Percentiles rank a stretch among this genome's conserved stretches.
Evolutionary conservation across 2,797 vertebrate genomes (phyloP).

Genomic region (Sciurus carolinensis): DNA sequence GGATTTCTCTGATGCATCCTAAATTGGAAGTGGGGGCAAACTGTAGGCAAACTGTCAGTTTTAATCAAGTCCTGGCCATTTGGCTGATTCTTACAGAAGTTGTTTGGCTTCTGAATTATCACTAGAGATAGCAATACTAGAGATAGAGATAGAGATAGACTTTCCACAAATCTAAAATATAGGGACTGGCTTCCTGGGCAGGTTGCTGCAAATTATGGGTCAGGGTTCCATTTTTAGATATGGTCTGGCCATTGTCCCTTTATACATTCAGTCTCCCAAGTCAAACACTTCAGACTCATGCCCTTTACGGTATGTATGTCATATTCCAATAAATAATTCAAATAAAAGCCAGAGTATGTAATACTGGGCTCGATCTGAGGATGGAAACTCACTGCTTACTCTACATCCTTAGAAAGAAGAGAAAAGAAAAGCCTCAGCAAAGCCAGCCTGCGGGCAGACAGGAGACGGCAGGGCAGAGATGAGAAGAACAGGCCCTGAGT

Average conservation of each 20-base stretch:
- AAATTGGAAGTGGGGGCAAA: not conserved
- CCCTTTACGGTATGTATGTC: not conserved
- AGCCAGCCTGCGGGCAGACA: not conserved
- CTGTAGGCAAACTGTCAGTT: not conserved
- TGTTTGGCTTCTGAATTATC: not conserved
- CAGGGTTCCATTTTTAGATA: not conserved
- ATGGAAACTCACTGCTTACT: not conserved
- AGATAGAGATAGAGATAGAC: no score
- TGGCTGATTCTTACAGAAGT: not conserved
- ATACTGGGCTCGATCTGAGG: not conserved
- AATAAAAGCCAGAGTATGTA: not conserved
- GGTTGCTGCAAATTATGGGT: not conserved
- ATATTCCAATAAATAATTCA: not conserved
- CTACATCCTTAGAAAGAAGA: not conserved
- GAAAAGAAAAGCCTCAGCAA: not conserved
- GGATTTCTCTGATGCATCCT: not conserved
- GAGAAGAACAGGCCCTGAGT: not conserved
- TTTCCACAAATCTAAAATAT: not conserved
- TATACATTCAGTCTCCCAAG: not conserved
- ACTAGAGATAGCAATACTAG: not conserved
- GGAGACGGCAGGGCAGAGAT: rapidly evolving
- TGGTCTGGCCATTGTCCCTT: not conserved
- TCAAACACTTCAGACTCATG: not conserved
- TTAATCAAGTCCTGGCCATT: not conserved
- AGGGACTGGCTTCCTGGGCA: not conserved